phyloP scores from a whole-genome alignment of 1,140 invertebrate genomes.

The Cylas formicarius region DNA sequence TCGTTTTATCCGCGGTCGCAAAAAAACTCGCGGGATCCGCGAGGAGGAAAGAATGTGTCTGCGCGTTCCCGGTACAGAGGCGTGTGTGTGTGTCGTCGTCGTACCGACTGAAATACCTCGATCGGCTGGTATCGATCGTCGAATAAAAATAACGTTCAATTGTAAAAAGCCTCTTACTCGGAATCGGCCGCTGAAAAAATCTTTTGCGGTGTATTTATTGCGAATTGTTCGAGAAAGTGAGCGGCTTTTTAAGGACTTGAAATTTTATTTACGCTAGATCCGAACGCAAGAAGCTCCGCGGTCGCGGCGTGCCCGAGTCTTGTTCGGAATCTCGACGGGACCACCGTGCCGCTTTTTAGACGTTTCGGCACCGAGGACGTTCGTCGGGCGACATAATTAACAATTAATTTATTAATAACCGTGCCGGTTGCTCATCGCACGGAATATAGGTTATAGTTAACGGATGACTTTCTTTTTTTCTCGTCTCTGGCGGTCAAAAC shows the following conservation, averaged over 20 bases:
- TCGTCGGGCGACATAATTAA: too few species aligned
- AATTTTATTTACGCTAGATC: constrained; percentile 19
- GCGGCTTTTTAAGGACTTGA: constrained; percentile 14
- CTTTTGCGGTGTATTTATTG: constrained; percentile 20
- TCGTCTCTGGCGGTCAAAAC: too few species aligned
- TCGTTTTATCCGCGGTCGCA: too few species aligned
- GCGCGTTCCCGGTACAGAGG: constrained; percentile 17
- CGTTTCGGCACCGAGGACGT: too few species aligned
- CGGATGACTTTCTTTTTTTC: too few species aligned
- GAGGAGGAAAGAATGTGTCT: constrained; percentile 7
- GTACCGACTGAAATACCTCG: constrained; percentile 19
- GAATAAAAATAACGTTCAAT: constrained; percentile 22
- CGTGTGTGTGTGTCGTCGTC: too few species aligned
- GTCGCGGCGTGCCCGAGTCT: neutral
- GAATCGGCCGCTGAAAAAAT: constrained; percentile 12
- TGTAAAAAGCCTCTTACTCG: constrained; percentile 15
- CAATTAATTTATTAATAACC: too few species aligned
- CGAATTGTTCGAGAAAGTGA: constrained; percentile 16
- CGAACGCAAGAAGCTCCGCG: constrained; percentile 10
- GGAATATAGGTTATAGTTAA: too few species aligned
- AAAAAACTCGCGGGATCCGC: too few species aligned
- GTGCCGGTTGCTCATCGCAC: too few species aligned
- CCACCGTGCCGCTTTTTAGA: neutral
- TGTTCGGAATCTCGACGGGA: constrained; percentile 8
- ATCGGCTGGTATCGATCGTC: constrained; percentile 17